Evolutionary conservation across 2,888 invertebrate species (phyloP).

Genomic region (Exephanes ischioxanthus): DNA sequence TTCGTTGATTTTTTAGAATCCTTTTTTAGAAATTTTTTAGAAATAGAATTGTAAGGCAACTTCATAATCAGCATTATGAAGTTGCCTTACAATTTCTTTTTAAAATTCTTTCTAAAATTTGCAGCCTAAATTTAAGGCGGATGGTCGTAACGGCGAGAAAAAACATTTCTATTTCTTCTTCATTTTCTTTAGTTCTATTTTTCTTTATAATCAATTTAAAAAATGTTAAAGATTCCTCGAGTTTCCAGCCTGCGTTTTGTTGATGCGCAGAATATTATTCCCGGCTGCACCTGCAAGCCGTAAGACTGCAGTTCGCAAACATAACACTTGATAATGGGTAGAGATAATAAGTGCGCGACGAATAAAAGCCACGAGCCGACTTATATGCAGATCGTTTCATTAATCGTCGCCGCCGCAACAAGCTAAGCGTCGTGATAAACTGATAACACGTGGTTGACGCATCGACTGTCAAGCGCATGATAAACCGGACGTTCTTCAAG

Average conservation of each 20-base stretch:
- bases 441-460: slow-evolving; percentile 46
- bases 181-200: background rate
- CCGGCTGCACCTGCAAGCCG: background rate
- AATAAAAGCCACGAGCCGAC: background rate
- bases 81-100: too few species aligned
- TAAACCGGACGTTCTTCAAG: slow-evolving; percentile 55
- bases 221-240: background rate
- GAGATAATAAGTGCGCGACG: background rate
- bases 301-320: background rate
- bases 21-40: too few species aligned
- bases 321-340: background rate
- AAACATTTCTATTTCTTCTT: background rate
- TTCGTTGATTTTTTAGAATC: too few species aligned
- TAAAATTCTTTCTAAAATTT: too few species aligned
- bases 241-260: background rate
- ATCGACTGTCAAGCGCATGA: slow-evolving; percentile 29
- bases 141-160: too few species aligned
- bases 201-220: too few species aligned
- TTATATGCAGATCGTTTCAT: background rate
- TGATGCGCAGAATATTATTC: background rate
- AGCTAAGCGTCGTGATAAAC: background rate
- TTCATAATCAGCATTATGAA: too few species aligned
- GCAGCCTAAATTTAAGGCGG: too few species aligned
- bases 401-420: background rate
- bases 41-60: too few species aligned